Conservation (phyloP, 2,797 vertebrate species). For the Hippocampus kuda region DNA sequence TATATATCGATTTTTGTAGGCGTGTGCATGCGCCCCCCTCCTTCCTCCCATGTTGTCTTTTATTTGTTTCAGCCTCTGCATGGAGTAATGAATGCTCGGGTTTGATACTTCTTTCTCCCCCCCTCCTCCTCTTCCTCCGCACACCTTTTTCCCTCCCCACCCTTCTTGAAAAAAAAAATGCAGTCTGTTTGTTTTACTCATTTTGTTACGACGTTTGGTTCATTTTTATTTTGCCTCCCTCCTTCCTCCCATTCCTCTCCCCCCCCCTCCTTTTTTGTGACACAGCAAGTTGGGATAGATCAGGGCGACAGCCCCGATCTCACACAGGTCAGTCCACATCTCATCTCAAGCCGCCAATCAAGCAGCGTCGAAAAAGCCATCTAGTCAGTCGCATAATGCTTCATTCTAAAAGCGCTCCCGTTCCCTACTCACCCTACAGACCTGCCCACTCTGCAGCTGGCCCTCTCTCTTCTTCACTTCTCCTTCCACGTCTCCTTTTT, state of each 20-base stretch:
- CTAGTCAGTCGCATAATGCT: slow-evolving; percentile 65
- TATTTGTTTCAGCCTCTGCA: slow-evolving; percentile 70
- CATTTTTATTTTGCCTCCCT: slow-evolving; percentile 63
- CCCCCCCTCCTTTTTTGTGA: slow-evolving; percentile 72
- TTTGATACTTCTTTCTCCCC: slow-evolving; percentile 75
- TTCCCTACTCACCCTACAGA: slow-evolving; percentile 74
- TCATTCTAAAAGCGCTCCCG: slow-evolving; percentile 59
- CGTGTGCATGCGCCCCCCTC: slow-evolving; percentile 45
- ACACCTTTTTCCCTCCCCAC: slow-evolving; percentile 41
- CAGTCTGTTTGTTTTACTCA: slow-evolving; percentile 43
- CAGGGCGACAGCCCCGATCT: slow-evolving; percentile 92
- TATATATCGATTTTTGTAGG: slow-evolving; percentile 52
- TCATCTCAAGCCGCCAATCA: slow-evolving; percentile 71
- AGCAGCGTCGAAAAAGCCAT: slow-evolving; percentile 53
- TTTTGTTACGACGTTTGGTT: slow-evolving; percentile 60
- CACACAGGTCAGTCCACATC: slow-evolving; percentile 89
- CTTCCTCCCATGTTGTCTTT: slow-evolving; percentile 59
- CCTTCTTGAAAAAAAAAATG: neutral
- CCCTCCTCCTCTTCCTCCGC: slow-evolving; percentile 51
- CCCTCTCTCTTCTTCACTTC: slow-evolving; percentile 54
- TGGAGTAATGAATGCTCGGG: slow-evolving; percentile 74
- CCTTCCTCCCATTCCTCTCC: slow-evolving; percentile 24
- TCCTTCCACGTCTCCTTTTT: slow-evolving; percentile 47
- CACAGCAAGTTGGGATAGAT: slow-evolving; percentile 97
- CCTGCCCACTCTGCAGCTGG: slow-evolving; percentile 61